phyloP scores from a whole-genome alignment of 2,888 invertebrate genomes.

The Orgyia antiqua region DNA sequence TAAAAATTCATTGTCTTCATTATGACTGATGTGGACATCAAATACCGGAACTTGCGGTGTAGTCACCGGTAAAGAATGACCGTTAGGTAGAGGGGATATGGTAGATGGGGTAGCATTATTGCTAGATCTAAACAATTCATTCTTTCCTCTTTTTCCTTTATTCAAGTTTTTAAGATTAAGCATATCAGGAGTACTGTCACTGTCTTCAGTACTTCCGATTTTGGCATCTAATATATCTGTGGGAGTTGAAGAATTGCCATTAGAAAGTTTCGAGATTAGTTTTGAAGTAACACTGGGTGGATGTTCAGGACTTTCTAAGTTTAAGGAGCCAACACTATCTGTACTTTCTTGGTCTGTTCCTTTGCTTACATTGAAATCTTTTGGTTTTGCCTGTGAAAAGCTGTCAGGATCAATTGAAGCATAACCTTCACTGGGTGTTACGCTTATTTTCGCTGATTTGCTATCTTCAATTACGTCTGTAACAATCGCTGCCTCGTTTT shows the following conservation, averaged over 20 bases:
- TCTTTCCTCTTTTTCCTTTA: slow-evolving; percentile 51
- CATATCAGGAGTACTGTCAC: slow-evolving; percentile 63
- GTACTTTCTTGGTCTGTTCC: slow-evolving; percentile 66
- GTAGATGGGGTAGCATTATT: slow-evolving; percentile 69
- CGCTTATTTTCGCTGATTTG: slow-evolving; percentile 38
- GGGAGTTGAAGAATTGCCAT: slow-evolving; percentile 68
- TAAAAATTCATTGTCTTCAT: slow-evolving; percentile 67
- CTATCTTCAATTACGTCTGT: slow-evolving; percentile 45
- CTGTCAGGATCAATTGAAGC: slow-evolving; percentile 46
- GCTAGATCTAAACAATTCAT: slow-evolving; percentile 57
- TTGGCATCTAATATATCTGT: slow-evolving; percentile 43
- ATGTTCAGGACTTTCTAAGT: slow-evolving; percentile 57
- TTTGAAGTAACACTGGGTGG: slow-evolving; percentile 56
- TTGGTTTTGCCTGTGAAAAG: slow-evolving; percentile 39
- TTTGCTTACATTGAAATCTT: slow-evolving; percentile 43
- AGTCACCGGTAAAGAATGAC: slow-evolving; percentile 56
- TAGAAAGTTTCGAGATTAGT: slow-evolving; percentile 66
- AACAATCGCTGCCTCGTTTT: slow-evolving; percentile 49
- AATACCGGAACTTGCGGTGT: slow-evolving; percentile 65
- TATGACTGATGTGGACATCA: slow-evolving; percentile 62
- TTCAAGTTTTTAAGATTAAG: slow-evolving; percentile 41
- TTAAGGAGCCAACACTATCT: slow-evolving; percentile 54
- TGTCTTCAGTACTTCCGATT: slow-evolving; percentile 33
- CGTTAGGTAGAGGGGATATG: slow-evolving; percentile 68
- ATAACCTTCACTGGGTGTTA: slow-evolving; percentile 40